Evolutionary conservation across 2,797 vertebrate species (phyloP).

Genomic region (Taeniopygia guttata): DNA sequence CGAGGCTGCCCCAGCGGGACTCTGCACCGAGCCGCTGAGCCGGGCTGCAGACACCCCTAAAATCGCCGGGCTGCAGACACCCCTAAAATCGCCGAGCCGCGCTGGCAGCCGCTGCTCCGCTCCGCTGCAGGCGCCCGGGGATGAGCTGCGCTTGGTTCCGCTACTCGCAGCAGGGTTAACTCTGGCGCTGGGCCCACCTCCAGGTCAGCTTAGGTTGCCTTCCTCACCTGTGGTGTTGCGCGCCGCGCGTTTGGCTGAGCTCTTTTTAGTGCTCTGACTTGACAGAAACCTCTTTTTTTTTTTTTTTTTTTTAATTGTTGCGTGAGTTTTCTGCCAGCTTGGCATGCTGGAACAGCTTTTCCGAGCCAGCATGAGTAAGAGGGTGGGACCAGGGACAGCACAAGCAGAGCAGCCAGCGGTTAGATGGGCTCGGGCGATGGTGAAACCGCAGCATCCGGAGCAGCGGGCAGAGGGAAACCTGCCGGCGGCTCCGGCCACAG

Average conservation of each 20-base stretch:
- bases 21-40: rapidly evolving
- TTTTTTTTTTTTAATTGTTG: background rate
- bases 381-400: constrained; percentile 31
- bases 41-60: background rate
- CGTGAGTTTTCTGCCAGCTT: constrained; percentile 8
- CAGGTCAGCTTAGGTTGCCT: background rate
- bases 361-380: constrained; percentile 44
- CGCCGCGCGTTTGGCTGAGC: background rate
- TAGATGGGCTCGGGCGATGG: background rate
- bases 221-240: background rate
- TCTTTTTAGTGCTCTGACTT: background rate
- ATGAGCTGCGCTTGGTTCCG: rapidly evolving
- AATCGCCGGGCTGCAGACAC: background rate
- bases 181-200: background rate
- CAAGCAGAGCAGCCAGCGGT: background rate
- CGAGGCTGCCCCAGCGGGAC: background rate
- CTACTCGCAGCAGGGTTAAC: background rate
- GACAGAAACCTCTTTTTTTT: background rate
- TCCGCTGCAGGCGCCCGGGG: background rate
- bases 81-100: background rate
- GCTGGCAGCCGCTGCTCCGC: background rate
- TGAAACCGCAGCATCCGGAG: constrained; percentile 29
- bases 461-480: background rate
- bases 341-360: constrained; percentile 7
- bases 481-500: background rate